These are phyloP conservation scores for Syngnathus acus DNA, from an alignment of 2,797 vertebrate species.

Conservation along the genomic window DNA sequence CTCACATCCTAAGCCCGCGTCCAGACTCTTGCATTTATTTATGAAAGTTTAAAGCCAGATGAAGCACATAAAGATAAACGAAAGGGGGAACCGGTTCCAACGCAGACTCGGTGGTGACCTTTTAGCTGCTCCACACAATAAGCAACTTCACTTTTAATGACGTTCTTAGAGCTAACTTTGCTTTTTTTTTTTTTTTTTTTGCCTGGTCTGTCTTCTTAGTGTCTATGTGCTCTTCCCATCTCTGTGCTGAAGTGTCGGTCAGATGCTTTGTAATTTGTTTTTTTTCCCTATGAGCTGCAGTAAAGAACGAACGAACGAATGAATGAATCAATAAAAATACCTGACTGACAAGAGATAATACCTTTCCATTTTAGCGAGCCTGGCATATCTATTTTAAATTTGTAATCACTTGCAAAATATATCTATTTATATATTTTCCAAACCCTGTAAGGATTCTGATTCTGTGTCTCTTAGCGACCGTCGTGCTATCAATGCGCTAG, in stretches of 20 bases:
- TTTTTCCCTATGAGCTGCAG: neutral
- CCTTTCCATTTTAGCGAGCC: neutral
- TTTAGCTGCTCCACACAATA: neutral
- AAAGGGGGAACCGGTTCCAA: neutral
- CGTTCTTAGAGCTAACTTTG: neutral
- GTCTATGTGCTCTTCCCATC: neutral
- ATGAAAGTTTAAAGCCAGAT: constrained; percentile 1
- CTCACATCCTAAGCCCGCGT: neutral
- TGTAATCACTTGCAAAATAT: neutral
- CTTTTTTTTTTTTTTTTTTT: neutral
- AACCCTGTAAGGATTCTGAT: neutral
- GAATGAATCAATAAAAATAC: neutral
- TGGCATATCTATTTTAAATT: neutral
- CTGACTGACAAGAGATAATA: neutral
- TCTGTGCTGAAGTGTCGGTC: neutral
- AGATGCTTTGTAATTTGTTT: neutral
- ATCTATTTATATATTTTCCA: neutral
- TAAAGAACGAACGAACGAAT: neutral
- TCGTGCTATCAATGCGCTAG: too few species aligned
- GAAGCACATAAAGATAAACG: constrained; percentile 1
- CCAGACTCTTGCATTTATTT: constrained; percentile 4
- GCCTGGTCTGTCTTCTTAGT: neutral
- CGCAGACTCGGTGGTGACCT: neutral
- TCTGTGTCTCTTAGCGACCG: neutral
- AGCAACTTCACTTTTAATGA: neutral